Evolutionary conservation across 1,140 invertebrate species (phyloP), one percentile per base, ranked within the genome.

Genomic region (Orius insidiosus): DNA sequence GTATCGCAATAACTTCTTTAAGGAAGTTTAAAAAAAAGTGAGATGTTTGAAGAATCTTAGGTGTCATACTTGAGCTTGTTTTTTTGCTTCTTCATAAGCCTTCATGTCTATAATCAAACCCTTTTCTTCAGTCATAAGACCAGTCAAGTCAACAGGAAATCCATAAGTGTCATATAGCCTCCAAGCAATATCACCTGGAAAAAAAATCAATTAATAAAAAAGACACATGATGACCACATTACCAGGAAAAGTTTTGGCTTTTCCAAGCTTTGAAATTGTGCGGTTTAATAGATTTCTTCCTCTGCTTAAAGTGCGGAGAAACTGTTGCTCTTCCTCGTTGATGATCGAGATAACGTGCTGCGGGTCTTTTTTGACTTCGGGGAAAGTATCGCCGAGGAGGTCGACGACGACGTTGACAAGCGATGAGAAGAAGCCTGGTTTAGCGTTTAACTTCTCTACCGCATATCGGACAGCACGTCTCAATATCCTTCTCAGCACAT

Each of bases 151-250:
- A 46, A 98, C 76, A 3, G 96, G 95, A 60, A 98, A 99, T 10
- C 95, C 96, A 63, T 98, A 98, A 1, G 95, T 99, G 60, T 99
- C 95, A 63, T 98, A 98, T 33, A 99, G 67, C 38, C 89, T 70
- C 95, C 95, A 99, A 1, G 93, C 94, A 50, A 98, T 76, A 63
- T 98, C 88, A 48, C 95, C 78, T 59, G 59, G 53, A 18, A 10
- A 46, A 45, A 32, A 5, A 18, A 38, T 13, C 13, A 13, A 38
- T 38, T 6, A 38, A 38, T 5, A 33, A n/a, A 24, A 24, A 24
- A 24, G n/a, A 10, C 7, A 11, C 30, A 24, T 3, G 10, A 4
- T 11, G 14, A 36, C 14, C 14, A n/a, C n/a, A n/a, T n/a, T 52
- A 66, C 64, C 85, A 46, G 85, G 85, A 38, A 81, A 68, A 54